Conservation (phyloP, 2,113 vertebrate species). For the Cepphus grylle region DNA sequence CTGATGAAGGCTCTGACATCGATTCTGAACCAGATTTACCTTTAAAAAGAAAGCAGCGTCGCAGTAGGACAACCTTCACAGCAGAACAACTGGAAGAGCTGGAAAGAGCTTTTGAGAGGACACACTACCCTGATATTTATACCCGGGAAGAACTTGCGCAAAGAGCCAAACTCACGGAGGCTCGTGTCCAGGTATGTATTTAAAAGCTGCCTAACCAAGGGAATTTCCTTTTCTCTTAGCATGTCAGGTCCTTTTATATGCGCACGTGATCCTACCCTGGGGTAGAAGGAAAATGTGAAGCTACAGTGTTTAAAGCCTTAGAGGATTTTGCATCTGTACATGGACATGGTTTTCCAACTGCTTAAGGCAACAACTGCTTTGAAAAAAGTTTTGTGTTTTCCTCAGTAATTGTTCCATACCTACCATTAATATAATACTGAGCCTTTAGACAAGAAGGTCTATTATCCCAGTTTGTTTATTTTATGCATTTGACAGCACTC, state of each 20-base stretch:
- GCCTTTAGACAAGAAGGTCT: neutral
- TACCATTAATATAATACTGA: neutral
- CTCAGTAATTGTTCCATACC: neutral
- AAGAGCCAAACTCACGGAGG: constrained; percentile 95
- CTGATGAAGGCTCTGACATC: constrained; percentile 95
- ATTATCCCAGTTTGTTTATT: neutral
- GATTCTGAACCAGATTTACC: constrained; percentile 97
- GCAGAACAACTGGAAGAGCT: constrained; percentile 97
- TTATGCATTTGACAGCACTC: neutral
- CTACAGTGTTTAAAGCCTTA: neutral
- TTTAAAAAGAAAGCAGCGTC: constrained; percentile 94
- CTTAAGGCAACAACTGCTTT: neutral
- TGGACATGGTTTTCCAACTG: neutral
- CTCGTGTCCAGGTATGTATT: constrained; percentile 89
- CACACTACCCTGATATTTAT: constrained; percentile 98
- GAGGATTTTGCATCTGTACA: neutral
- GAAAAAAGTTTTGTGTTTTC: neutral
- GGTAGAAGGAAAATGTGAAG: neutral
- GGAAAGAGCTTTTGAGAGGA: constrained; percentile 95
- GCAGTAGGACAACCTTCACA: constrained; percentile 95
- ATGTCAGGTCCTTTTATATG: neutral
- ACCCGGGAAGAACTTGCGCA: constrained; percentile 97
- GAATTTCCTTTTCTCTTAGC: neutral
- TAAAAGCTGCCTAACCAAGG: neutral
- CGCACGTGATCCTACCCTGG: neutral